Percentiles rank a stretch among this genome's conserved stretches.
These are phyloP conservation scores for Micrasema minimum DNA, from an alignment of 1,140 invertebrate genomes.

Conservation along the genomic window DNA sequence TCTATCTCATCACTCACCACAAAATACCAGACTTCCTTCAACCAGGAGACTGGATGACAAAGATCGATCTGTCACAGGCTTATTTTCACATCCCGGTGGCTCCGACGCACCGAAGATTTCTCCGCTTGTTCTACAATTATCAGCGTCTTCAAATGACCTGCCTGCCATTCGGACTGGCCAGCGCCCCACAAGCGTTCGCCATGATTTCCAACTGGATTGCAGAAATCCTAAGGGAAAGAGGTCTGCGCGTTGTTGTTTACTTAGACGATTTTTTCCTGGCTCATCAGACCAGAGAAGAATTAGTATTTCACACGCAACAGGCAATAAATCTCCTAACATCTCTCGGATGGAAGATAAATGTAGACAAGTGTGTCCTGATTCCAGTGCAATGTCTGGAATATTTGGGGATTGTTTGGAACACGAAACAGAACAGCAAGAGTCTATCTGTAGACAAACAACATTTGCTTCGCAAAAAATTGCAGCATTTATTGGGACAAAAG, in stretches of 20 bases:
- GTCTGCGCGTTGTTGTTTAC: constrained; percentile 54
- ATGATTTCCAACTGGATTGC: constrained; percentile 50
- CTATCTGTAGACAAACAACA: neutral
- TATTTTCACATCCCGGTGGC: constrained; percentile 7
- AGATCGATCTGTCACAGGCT: constrained; percentile 52
- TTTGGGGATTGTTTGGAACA: constrained; percentile 57
- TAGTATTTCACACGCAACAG: constrained; percentile 17
- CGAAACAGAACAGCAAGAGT: constrained; percentile 22
- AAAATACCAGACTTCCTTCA: constrained; percentile 52
- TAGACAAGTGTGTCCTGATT: constrained; percentile 54
- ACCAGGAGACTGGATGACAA: constrained; percentile 55
- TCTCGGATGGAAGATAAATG: constrained; percentile 56
- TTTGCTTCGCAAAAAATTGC: neutral
- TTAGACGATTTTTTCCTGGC: constrained; percentile 54
- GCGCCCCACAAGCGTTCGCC: constrained; percentile 43
- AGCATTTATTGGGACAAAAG: neutral
- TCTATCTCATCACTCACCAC: constrained; percentile 49
- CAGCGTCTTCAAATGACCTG: neutral
- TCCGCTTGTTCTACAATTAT: neutral
- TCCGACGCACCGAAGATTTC: neutral
- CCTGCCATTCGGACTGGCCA: constrained; percentile 47
- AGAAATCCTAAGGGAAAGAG: constrained; percentile 37
- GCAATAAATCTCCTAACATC: constrained; percentile 39
- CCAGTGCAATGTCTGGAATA: constrained; percentile 55
- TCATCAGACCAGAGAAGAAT: constrained; percentile 37